Percentiles rank a stretch among this genome's conserved stretches.
Conservation (phyloP, 2,797 vertebrate species). For the Myotis myotis region DNA sequence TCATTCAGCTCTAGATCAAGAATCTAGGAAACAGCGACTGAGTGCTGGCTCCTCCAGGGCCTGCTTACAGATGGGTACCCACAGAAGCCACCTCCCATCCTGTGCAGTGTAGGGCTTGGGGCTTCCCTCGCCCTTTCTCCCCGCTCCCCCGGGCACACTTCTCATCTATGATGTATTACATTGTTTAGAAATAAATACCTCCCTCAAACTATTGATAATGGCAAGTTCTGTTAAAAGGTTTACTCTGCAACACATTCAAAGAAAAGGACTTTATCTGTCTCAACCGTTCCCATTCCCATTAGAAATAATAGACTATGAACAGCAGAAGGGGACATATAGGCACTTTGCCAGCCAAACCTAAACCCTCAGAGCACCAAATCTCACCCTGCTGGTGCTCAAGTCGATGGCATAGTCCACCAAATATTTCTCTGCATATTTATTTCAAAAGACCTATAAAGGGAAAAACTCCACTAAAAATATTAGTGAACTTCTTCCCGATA, state of each 20-base stretch:
- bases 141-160: not conserved
- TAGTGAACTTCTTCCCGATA: not conserved
- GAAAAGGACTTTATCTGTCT: not conserved
- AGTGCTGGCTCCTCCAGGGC: not conserved
- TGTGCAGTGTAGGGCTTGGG: not conserved
- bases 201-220: not conserved
- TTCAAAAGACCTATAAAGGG: not conserved
- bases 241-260: conserved; percentile 16
- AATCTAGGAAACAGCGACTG: not conserved
- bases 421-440: conserved; percentile 17
- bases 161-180: not conserved
- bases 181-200: conserved; percentile 7
- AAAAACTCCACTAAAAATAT: not conserved
- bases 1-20: not conserved
- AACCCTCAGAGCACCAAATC: not conserved
- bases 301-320: not conserved
- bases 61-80: not conserved
- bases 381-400: not conserved
- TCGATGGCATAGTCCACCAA: not conserved
- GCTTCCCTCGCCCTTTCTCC: not conserved
- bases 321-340: not conserved
- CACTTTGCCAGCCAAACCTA: not conserved
- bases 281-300: not conserved
- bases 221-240: not conserved
- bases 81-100: not conserved